Base-by-base conservation (phyloP, 2,888 invertebrate species). In the Melanostoma mellinum region DNA sequence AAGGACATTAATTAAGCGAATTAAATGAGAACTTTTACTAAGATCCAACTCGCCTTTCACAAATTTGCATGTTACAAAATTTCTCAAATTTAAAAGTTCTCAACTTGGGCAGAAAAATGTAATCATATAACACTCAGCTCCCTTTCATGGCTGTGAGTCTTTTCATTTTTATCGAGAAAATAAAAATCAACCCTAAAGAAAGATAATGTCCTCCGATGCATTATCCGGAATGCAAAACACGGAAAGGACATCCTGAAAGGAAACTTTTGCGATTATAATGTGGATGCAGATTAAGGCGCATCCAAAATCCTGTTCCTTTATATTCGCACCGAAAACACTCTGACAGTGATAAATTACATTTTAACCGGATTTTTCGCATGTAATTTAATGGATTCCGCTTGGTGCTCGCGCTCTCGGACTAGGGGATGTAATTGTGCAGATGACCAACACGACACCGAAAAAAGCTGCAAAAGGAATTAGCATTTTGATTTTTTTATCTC, bases 311-410 rank as follows among this genome's bases (percentile, higher is more conserved):
- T 35, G 60, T 48, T 65, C n/a, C 10, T 65, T 36, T 55, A 68
- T 20, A 20, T 20, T 55, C n/a, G 4, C 4, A 8, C n/a, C 63
- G 9, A 36, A 36, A 48, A 20, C 35, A 6, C 32, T 9, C 20
- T 67, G 82, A 78, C 82, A 52, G 77, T 78, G 73, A 78, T 69
- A 69, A 78, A 82, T 82, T 58, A 58, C 73, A 61, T 68, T 52
- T 33, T 56, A 36, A 56, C 65, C 68, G 55, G 46, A 61, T 50
- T 50, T 32, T 63, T 52, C 20, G 56, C 63, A 55, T 78, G 73
- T 82, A 82, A 81, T 71, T 81, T 53, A 65, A 33, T 5, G 9
- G 30, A 9, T 38, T 6, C 20, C 8, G 38, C 40, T 36, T 44
- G 0, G 33, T 9, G 6, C 30, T 10, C 3, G 32, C 6, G 38